Conservation (phyloP, 2,797 vertebrate species). For the Rousettus madagascariensis region DNA sequence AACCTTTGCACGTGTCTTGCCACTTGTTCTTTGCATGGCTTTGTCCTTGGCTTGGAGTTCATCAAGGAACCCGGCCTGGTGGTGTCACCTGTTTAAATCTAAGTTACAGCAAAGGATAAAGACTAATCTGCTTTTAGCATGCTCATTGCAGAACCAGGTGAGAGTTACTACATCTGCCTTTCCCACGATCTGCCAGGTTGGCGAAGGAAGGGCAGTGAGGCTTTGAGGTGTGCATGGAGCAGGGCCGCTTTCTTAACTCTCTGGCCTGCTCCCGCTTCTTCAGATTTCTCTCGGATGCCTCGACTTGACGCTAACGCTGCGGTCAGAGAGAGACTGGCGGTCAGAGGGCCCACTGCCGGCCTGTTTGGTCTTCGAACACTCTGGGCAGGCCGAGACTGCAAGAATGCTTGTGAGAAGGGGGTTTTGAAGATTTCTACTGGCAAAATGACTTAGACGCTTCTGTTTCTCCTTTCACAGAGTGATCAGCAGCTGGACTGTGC, state of each 20-base stretch:
- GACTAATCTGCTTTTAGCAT: background rate
- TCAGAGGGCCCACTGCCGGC: accelerated
- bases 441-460: background rate
- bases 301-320: background rate
- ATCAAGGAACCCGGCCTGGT: background rate
- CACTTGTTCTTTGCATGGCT: background rate
- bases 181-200: accelerated
- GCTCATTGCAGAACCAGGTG: background rate
- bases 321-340: accelerated
- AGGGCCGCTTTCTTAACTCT: background rate
- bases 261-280: background rate
- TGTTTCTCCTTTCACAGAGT: conserved; percentile 86
- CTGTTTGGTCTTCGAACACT: background rate
- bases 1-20: accelerated
- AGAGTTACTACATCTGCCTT: background rate
- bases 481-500: conserved; percentile 99
- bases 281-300: background rate
- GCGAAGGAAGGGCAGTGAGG: accelerated
- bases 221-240: background rate
- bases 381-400: background rate
- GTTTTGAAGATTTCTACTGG: background rate
- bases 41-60: background rate
- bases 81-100: background rate
- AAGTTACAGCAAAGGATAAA: background rate
- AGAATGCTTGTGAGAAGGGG: background rate